Evolutionary conservation across 2,113 vertebrate species (phyloP), one percentile per base, ranked within the genome.

Genomic region (Arenaria interpres): DNA sequence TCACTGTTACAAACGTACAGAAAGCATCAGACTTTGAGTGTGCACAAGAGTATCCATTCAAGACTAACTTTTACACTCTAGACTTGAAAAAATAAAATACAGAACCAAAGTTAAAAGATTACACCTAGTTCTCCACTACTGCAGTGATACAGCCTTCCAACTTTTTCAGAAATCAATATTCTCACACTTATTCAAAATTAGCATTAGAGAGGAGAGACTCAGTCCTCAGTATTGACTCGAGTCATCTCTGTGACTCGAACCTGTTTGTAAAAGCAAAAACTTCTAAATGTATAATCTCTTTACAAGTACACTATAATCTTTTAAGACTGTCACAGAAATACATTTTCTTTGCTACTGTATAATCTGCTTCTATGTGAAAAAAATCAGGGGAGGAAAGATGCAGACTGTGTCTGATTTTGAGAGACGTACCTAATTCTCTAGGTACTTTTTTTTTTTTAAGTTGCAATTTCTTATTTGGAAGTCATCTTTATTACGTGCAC

Each of bases 1-100:
- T 39, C 25, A 39, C n/a, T 43, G 10, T 21, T 86, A 12, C 39
- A 12, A 11, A 24, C 0, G 2, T 33, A 41, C 27, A 39, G n/a
- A 63, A 78, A 86, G 9, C 10, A 2, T 21, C 20, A 57, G n/a
- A 18, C 6, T 27, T 57, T 10, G 12, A 93, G 33, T 0, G 0
- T 33, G 25, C 19, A 64, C 6, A 60, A 28, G 39, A 87, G 18
- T 43, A 43, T 35, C 60, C 12, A 6, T 35, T 66, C 39, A 67
- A 43, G 35, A 60, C 3, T 9, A 76, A 53, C 6, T 39, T 82
- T 63, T 53, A 21, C 19, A 50, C 33, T n/a, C 23, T 5, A 59
- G 54, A 78, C 51, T 71, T 51, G 35, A n/a, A 93, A 89, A 82
- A 71, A 37, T 10, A 35, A 14, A 43, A 46, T 28, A 45, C 54